Percentiles rank a stretch among this genome's conserved stretches.
Conservation (phyloP, 2,113 vertebrate species). For the Grammomys dolichurus region DNA sequence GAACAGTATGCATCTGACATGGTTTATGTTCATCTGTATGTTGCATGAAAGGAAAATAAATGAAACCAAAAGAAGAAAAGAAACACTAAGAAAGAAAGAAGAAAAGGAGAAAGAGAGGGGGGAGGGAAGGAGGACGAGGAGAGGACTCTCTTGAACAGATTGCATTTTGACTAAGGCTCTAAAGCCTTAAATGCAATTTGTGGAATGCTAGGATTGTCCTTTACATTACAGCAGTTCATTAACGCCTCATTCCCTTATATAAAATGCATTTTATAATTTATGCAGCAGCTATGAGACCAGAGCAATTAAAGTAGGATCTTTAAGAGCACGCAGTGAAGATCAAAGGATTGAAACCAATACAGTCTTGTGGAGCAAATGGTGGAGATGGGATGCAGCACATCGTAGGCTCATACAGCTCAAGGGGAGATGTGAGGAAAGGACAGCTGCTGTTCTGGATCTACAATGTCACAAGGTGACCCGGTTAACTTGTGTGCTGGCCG, state of each 20-base stretch:
- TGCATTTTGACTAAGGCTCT: not conserved
- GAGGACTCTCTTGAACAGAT: not conserved
- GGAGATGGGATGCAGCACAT: not conserved
- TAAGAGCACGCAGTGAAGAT: not conserved
- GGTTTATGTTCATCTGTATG: not conserved
- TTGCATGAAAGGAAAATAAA: not conserved
- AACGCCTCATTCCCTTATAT: not conserved
- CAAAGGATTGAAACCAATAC: not conserved
- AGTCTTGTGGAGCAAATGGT: not conserved
- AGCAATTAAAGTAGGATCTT: not conserved
- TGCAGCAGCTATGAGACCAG: not conserved
- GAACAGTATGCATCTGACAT: too few species aligned
- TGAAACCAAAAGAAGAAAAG: too few species aligned
- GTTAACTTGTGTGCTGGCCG: not conserved
- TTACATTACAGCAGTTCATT: not conserved
- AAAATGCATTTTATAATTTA: not conserved
- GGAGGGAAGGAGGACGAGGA: not conserved
- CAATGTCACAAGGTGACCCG: too few species aligned
- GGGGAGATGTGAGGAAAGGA: not conserved
- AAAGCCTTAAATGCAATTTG: not conserved
- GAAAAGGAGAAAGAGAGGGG: not conserved
- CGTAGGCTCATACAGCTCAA: not conserved
- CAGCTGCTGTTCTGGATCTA: not conserved
- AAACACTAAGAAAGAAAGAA: accelerated
- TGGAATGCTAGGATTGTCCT: not conserved